A percentile compares a stretch with the other conserved stretches of the same genome.
These are phyloP conservation scores for Pogonus chalceus DNA, from an alignment of 1,140 invertebrate species.

Conservation along the genomic window DNA sequence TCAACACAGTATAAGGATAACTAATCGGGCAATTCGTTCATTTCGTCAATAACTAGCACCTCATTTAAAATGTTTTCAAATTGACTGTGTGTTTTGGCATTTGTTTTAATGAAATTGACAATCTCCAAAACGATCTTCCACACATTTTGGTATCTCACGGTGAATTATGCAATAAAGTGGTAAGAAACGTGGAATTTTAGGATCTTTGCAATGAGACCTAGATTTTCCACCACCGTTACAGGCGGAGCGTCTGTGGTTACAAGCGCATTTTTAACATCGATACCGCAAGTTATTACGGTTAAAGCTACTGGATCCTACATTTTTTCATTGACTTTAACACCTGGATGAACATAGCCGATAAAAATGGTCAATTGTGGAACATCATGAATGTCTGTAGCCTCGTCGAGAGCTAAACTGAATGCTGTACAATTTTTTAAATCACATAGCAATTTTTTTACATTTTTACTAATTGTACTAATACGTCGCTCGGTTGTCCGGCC, in stretches of 20 bases:
- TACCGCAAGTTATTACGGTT: constrained; percentile 7
- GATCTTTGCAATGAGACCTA: constrained; percentile 8
- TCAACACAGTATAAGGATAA: neutral
- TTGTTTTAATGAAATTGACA: too few species aligned
- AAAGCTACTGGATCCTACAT: neutral
- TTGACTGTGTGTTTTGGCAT: constrained; percentile 7
- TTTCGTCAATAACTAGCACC: neutral
- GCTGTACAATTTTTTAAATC: constrained; percentile 9
- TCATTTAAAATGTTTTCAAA: constrained; percentile 8
- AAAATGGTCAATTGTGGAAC: constrained; percentile 6
- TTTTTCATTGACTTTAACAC: too few species aligned
- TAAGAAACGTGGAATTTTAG: constrained; percentile 4
- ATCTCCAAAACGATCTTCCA: constrained; percentile 1
- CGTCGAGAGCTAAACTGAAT: too few species aligned
- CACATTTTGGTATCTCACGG: neutral
- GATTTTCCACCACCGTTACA: constrained; percentile 1
- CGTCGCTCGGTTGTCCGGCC: neutral
- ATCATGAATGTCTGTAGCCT: constrained; percentile 6
- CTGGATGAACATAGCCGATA: constrained; percentile 5
- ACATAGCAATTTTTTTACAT: constrained; percentile 5
- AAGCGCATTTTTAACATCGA: neutral
- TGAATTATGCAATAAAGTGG: neutral
- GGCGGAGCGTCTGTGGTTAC: neutral
- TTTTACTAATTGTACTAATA: constrained; percentile 1
- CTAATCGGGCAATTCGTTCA: too few species aligned